phyloP scores from a whole-genome alignment of 1,140 invertebrate species.

The Bombus breviceps region DNA sequence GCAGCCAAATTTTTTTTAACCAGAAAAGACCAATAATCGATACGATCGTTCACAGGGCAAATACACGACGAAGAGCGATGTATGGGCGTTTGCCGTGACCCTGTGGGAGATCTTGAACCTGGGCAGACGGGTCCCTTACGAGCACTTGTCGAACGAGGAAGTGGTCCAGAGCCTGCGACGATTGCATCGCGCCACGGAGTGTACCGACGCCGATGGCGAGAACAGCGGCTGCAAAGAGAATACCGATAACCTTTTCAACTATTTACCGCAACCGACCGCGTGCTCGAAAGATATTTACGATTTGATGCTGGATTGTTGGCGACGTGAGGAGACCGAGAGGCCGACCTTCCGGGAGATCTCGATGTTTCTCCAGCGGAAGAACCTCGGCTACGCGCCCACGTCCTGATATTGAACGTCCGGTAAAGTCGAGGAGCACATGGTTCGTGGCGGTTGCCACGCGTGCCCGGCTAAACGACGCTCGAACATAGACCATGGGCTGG shows the following conservation, averaged over 20 bases:
- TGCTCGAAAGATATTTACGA: constrained; percentile 94
- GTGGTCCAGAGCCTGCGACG: constrained; percentile 89
- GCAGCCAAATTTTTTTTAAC: background rate
- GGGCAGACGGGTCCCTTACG: constrained; percentile 87
- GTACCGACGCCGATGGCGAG: constrained; percentile 61
- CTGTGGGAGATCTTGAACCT: constrained; percentile 90
- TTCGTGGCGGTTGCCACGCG: constrained; percentile 26
- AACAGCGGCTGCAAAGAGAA: constrained; percentile 51
- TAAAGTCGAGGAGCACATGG: constrained; percentile 30
- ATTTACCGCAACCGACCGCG: constrained; percentile 86
- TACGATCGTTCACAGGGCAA: constrained; percentile 82
- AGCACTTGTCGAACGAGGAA: constrained; percentile 87
- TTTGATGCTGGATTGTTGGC: constrained; percentile 95
- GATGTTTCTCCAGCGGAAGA: constrained; percentile 93
- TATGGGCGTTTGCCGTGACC: constrained; percentile 90
- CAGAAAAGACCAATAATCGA: background rate
- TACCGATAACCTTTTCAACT: constrained; percentile 82
- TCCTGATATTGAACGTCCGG: constrained; percentile 81
- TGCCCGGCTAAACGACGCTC: constrained; percentile 29
- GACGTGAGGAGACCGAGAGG: constrained; percentile 88
- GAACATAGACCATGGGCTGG: background rate
- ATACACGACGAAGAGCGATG: constrained; percentile 90
- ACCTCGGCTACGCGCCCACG: constrained; percentile 88
- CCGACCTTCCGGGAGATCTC: constrained; percentile 94
- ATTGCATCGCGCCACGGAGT: constrained; percentile 82